These are phyloP conservation scores for Drosophila biarmipes DNA, from an alignment of 1,140 invertebrate species.

Conservation along the genomic window DNA sequence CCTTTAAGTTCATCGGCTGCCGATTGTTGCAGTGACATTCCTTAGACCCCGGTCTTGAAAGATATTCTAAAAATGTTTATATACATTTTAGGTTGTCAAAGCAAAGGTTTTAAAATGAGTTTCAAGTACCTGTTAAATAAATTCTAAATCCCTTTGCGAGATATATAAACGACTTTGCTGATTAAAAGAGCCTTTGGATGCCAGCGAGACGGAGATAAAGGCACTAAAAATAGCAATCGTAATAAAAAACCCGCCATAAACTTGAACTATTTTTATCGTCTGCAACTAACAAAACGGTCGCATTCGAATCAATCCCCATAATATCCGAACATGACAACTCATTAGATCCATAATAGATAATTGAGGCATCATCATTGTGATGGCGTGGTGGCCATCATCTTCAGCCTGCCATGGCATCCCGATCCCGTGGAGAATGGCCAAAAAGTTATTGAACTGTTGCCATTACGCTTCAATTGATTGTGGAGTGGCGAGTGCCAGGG, in stretches of 20 bases:
- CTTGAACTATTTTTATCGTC: constrained; percentile 29
- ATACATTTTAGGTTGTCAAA: too few relatives aligned
- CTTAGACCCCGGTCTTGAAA: constrained; percentile 3
- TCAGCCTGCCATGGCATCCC: constrained; percentile 14
- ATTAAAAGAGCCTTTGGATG: neutral
- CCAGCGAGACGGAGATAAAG: neutral
- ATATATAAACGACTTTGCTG: neutral
- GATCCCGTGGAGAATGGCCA: constrained; percentile 51
- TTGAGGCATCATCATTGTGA: constrained; percentile 40
- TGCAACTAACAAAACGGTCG: constrained; percentile 25
- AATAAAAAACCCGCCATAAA: neutral
- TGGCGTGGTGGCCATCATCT: constrained; percentile 19
- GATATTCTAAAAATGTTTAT: too few relatives aligned
- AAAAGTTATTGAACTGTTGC: constrained; percentile 80
- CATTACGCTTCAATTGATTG: constrained; percentile 78
- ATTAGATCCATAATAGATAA: constrained; percentile 51
- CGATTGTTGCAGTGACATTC: constrained; percentile 39
- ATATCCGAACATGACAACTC: constrained; percentile 49
- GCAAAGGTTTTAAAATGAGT: too few relatives aligned
- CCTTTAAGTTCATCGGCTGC: constrained; percentile 60
- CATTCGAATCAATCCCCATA: constrained; percentile 46
- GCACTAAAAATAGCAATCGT: neutral
- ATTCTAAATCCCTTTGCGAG: neutral
- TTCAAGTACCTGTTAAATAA: too few relatives aligned
- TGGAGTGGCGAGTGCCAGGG: constrained; percentile 9